Base-by-base conservation (phyloP, 2,797 vertebrate genomes). In the Xiphophorus birchmanni region DNA sequence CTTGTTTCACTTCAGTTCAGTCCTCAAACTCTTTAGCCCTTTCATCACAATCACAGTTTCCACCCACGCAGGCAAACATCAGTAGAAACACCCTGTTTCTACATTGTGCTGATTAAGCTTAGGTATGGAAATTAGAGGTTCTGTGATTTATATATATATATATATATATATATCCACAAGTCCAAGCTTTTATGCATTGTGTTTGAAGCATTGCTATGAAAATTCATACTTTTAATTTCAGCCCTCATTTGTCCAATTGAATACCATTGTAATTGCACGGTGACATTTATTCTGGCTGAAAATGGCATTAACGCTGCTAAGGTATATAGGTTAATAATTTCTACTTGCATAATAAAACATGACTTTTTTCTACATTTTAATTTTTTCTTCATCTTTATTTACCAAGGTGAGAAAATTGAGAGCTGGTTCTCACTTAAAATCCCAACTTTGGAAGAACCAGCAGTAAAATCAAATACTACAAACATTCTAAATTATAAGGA, bases 21-120 rank as follows among this genome's bases (percentile, higher is more conserved):
- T 48, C 73, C 86, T 80, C 79, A 37, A 81, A 79, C 35, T 60
- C 74, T 48, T 29, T n/a, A 79, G 74, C 67, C 45, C 56, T 45
- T 37, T 44, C 18, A 74, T 63, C 69, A 67, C 72, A 42, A 10
- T 77, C 72, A 45, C 21, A 72, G 23, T 26, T 54, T 75, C 10
- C 37, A 54, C 47, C 21, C 29, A 37, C 71, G 48, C 32, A 45
- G 63, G 71, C 45, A 73, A 73, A 63, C 65, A 71, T 26, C 58
- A 74, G 48, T 18, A 42, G 18, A 37, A 48, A 60, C 63, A 52
- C 29, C 2, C 0, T 35, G 29, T 18, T 35, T 63, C 54, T n/a
- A 21, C 35, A 18, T 26, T 11, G 58, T 18, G 63, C 69, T 52
- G 21, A 76, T 18, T 1, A 37, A 77, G 42, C 32, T 56, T 52